phyloP scores from a whole-genome alignment of 2,888 invertebrate species.

The Ethmia dodecea region DNA sequence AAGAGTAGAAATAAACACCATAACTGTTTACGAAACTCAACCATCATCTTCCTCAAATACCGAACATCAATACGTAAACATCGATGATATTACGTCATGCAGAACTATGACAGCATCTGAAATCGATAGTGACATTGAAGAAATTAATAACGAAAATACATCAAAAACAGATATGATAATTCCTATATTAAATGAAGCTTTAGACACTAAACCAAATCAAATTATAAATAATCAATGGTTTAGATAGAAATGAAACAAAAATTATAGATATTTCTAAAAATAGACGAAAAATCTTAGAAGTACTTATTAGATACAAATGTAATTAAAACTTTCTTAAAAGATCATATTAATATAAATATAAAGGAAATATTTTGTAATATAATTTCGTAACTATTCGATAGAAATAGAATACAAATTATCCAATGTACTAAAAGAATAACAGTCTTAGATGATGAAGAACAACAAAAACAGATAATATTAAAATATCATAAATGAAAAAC shows the following conservation, averaged over 20 bases:
- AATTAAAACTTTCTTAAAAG: slow-evolving; percentile 13
- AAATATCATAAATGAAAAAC: slow-evolving; percentile 16
- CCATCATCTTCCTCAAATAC: not conserved
- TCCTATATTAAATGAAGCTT: slow-evolving; percentile 4
- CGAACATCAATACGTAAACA: not conserved
- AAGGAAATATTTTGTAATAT: slow-evolving; percentile 15
- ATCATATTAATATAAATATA: slow-evolving; percentile 9
- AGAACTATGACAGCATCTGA: not conserved
- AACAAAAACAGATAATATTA: slow-evolving; percentile 6
- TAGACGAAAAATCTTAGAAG: slow-evolving; percentile 1
- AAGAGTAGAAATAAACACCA: slow-evolving; percentile 1
- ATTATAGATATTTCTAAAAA: slow-evolving; percentile 1
- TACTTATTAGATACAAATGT: not conserved
- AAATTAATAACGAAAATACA: not conserved
- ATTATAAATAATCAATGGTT: slow-evolving; percentile 2
- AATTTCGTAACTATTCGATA: slow-evolving; percentile 2
- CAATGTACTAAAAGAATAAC: slow-evolving; percentile 14
- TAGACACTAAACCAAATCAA: slow-evolving; percentile 6
- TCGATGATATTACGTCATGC: not conserved
- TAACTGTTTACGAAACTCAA: not conserved
- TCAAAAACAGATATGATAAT: too few species aligned
- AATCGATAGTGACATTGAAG: not conserved
- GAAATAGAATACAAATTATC: not conserved
- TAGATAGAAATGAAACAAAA: not conserved
- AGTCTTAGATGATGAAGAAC: slow-evolving; percentile 2